Evolutionary conservation across 2,113 vertebrate genomes (phyloP), one percentile per base, ranked within the genome.

Genomic region (Collichthys lucidus): DNA sequence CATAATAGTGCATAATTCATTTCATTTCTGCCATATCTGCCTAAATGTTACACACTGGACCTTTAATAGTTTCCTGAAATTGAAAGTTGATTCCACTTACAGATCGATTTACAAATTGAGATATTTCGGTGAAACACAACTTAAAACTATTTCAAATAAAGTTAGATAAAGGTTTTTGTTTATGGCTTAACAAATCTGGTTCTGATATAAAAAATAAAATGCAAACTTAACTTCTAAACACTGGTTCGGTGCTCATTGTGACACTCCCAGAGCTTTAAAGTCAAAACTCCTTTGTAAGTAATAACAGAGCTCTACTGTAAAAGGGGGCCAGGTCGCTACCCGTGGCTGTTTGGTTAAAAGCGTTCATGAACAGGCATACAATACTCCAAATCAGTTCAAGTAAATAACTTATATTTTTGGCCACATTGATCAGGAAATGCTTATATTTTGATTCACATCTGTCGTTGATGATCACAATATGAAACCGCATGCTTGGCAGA

Each of bases 371-470:
- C 44, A 64, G 74, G 79, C 56, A 70, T 10, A 60, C 42, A 73
- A 77, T 50, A 73, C 66, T 69, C 26, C 15, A 59, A 80, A 78
- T 59, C 15, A 74, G 20, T 52, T 53, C 50, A 60, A 76, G 67
- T 52, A 14, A 82, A 86, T 40, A 40, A 46, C 53, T 62, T 80
- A 62, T 64, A 53, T 77, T 63, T 77, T 63, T 55, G 76, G 53
- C 77, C 66, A 74, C 62, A 74, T 55, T 81, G 71, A 88, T 90
- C 81, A 77, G 60, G 62, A 80, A 53, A 61, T 61, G 71, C 66
- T 44, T 74, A 74, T 78, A 63, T 65, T 84, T 49, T 74, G 82
- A 86, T 86, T 78, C 87, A 86, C 91, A 91, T 91, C 87, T 92
- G 89, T 71, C 29, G 59, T 56, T 85, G 76, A 91, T 89, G 70